Evolutionary conservation across 2,797 vertebrate species (phyloP).

Genomic region (Anniella stebbinsi): DNA sequence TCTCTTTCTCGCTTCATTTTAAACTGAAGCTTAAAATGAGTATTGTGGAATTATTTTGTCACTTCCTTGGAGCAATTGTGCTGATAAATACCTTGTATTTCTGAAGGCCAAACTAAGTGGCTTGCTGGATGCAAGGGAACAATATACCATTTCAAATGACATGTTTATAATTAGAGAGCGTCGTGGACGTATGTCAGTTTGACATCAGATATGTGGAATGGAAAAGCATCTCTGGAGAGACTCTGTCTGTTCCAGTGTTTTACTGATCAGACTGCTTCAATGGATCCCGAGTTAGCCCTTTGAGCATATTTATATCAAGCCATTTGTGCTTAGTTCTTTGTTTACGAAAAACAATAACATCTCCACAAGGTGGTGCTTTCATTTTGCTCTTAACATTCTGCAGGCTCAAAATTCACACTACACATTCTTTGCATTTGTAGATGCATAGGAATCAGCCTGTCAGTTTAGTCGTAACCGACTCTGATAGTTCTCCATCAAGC

Average conservation of each 20-base stretch:
- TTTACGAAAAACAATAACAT: neutral
- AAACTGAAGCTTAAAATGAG: constrained; percentile 30
- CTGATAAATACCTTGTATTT: constrained; percentile 55
- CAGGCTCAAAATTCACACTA: neutral
- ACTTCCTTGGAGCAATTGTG: constrained; percentile 61
- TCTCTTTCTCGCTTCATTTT: constrained; percentile 65
- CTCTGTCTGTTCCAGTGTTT: neutral
- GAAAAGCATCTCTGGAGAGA: constrained; percentile 23
- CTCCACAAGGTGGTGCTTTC: neutral
- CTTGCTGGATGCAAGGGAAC: constrained; percentile 57
- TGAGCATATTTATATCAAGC: constrained; percentile 8
- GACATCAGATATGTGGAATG: constrained; percentile 38
- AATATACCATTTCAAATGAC: constrained; percentile 45
- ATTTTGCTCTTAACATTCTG: neutral
- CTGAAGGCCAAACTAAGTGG: constrained; percentile 53
- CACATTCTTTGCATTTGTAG: constrained; percentile 28
- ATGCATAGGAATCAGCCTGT: constrained; percentile 31
- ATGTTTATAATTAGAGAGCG: constrained; percentile 46
- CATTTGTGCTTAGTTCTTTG: constrained; percentile 11
- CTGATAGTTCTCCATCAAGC: constrained; percentile 21
- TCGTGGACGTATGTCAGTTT: constrained; percentile 29
- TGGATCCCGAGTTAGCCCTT: neutral
- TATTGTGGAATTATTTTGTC: constrained; percentile 16
- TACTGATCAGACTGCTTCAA: constrained; percentile 2
- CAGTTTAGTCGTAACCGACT: constrained; percentile 24